Conservation (phyloP, 2,888 invertebrate genomes). For the Nemotelus pantherinus region DNA sequence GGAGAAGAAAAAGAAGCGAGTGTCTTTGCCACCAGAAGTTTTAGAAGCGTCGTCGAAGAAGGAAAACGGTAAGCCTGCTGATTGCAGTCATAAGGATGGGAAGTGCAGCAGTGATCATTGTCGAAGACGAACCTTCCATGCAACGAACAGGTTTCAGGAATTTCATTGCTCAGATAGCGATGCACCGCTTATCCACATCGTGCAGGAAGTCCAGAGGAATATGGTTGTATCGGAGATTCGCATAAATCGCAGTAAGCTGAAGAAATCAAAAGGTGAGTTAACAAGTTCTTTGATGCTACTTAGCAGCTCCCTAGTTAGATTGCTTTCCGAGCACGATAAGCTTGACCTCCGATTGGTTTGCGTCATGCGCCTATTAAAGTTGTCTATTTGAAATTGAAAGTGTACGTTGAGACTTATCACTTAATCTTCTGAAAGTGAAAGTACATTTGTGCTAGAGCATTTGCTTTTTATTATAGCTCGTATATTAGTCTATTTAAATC, state of each 20-base stretch:
- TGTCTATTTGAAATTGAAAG: not conserved
- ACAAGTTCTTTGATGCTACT: not conserved
- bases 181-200: conserved; percentile 62
- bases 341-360: too few relatives aligned
- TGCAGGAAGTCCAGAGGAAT: conserved; percentile 62
- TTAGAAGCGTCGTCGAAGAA: not conserved
- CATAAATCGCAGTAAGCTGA: conserved; percentile 55
- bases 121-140: conserved; percentile 15
- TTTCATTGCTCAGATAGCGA: conserved; percentile 44
- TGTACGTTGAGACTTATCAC: not conserved
- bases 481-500: too few relatives aligned
- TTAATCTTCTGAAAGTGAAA: not conserved
- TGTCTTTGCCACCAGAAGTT: conserved; percentile 26
- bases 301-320: too few relatives aligned
- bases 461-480: too few relatives aligned
- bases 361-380: too few relatives aligned
- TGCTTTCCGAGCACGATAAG: too few relatives aligned
- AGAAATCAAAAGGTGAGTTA: conserved; percentile 33
- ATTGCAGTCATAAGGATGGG: conserved; percentile 33
- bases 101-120: conserved; percentile 30
- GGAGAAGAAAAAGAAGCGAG: conserved; percentile 31
- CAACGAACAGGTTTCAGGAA: conserved; percentile 34
- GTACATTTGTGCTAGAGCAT: not conserved
- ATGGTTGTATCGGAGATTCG: conserved; percentile 62
- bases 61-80: not conserved